Evolutionary conservation across 2,888 invertebrate genomes (phyloP).

Genomic region (Synergus gifuensis): DNA sequence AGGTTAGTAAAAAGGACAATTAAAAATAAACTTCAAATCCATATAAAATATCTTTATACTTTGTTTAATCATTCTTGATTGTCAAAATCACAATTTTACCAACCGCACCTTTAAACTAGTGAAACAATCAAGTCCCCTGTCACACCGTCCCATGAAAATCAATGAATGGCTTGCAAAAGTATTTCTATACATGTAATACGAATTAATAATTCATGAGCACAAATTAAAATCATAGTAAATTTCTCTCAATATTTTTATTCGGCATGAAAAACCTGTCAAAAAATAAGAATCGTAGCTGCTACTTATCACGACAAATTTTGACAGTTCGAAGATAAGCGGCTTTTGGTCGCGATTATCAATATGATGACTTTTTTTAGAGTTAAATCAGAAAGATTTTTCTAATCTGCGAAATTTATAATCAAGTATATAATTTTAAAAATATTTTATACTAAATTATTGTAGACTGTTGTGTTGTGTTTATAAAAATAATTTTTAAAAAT

Average conservation of each 20-base stretch:
- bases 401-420: not conserved
- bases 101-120: not conserved
- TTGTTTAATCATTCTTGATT: not conserved
- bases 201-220: slow-evolving; percentile 1
- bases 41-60: not conserved
- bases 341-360: not conserved
- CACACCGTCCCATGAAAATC: slow-evolving; percentile 53
- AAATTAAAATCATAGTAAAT: not conserved
- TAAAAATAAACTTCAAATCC: not conserved
- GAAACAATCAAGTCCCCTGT: slow-evolving; percentile 21
- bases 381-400: not conserved
- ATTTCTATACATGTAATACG: slow-evolving; percentile 14
- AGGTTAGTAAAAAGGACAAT: slow-evolving; percentile 80
- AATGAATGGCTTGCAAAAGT: slow-evolving; percentile 52
- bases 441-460: not conserved
- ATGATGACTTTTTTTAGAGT: not conserved
- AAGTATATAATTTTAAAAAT: not conserved
- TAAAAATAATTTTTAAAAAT: not conserved
- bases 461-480: not conserved
- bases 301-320: slow-evolving; percentile 48
- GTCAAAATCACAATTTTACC: not conserved
- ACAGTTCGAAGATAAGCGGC: slow-evolving; percentile 24
- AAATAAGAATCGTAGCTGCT: not conserved
- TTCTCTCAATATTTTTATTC: not conserved
- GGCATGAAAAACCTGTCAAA: not conserved